A percentile compares a stretch with the other conserved stretches of the same genome.
phyloP scores from a whole-genome alignment of 2,797 vertebrate species.

The Onychomys leucogaster region DNA sequence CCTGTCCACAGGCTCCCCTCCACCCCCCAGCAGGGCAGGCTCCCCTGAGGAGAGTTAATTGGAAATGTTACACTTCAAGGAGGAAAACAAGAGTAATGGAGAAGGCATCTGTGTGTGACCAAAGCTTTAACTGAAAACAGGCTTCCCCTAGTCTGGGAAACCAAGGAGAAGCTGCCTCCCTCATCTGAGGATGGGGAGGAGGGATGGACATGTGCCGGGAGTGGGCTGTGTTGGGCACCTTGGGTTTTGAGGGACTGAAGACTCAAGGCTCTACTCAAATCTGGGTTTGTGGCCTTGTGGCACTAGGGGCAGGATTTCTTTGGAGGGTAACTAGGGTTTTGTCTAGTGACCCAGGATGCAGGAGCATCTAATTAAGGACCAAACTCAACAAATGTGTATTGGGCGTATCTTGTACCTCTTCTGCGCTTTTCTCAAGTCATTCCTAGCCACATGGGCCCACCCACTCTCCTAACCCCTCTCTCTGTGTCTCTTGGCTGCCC shows the following conservation, averaged over 20 bases:
- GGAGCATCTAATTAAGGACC: conserved; percentile 27
- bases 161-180: conserved; percentile 67
- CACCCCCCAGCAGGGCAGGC: conserved; percentile 8
- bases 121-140: conserved; percentile 87
- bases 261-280: neutral
- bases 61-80: conserved; percentile 82
- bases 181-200: conserved; percentile 32
- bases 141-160: conserved; percentile 79
- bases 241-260: neutral
- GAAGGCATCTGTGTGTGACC: conserved; percentile 88
- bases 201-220: neutral
- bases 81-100: conserved; percentile 88
- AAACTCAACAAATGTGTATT: conserved; percentile 19
- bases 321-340: neutral
- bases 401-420: neutral
- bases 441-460: neutral
- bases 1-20: neutral
- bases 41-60: conserved; percentile 85
- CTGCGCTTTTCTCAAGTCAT: neutral
- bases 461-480: neutral
- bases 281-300: neutral
- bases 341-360: neutral
- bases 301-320: neutral
- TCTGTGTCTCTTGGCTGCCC: neutral
- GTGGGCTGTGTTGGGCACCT: neutral